phyloP scores from a whole-genome alignment of 2,888 invertebrate genomes.

The Horisme vitalbata region DNA sequence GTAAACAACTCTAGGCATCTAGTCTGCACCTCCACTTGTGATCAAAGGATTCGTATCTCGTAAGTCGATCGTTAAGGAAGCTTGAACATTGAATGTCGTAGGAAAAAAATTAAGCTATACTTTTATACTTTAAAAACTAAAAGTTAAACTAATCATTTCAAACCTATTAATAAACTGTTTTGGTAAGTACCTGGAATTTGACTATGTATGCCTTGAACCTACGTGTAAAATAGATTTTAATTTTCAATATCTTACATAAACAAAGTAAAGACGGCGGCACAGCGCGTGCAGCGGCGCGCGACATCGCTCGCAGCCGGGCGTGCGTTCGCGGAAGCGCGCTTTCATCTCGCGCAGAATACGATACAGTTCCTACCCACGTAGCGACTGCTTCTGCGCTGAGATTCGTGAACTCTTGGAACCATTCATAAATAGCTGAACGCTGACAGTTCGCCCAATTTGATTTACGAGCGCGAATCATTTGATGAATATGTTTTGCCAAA shows the following conservation, averaged over 20 bases:
- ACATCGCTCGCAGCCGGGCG: conserved; percentile 41
- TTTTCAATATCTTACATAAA: conserved; percentile 3
- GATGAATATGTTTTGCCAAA: conserved; percentile 22
- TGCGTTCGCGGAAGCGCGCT: conserved; percentile 52
- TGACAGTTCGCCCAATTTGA: conserved; percentile 23
- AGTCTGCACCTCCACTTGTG: no score
- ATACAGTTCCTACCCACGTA: neutral
- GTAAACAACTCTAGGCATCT: no score
- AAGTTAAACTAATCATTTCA: no score
- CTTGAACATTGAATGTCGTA: no score
- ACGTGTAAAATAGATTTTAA: neutral
- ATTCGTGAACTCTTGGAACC: conserved; percentile 13
- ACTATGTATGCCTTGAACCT: no score
- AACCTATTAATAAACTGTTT: no score
- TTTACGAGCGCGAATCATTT: conserved; percentile 25
- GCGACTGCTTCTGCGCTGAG: neutral
- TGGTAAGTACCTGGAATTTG: no score
- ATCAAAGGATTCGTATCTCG: no score
- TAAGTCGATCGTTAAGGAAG: no score
- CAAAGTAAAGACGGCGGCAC: conserved; percentile 33
- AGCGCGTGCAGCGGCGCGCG: conserved; percentile 44
- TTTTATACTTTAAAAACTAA: no score
- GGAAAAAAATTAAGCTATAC: no score
- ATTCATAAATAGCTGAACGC: conserved; percentile 21
- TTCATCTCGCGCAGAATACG: conserved; percentile 43